A percentile compares a stretch with the other conserved stretches of the same genome.
Evolutionary conservation across 2,797 vertebrate species (phyloP).

Genomic region (Eulemur mongoz): DNA sequence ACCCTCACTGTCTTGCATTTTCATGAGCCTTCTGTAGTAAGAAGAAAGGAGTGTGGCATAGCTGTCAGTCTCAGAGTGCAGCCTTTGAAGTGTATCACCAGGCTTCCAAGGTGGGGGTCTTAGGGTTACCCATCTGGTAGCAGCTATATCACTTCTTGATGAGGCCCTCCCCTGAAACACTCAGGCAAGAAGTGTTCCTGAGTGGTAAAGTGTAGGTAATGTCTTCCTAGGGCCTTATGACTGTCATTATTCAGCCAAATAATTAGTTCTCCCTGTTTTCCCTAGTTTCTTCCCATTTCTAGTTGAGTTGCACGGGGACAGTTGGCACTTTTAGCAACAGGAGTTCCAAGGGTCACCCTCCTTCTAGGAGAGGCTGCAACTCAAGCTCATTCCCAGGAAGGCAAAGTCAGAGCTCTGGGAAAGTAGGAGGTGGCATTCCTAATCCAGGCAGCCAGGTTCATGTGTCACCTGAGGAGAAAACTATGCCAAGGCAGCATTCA

Average conservation of each 20-base stretch:
- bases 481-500: not conserved
- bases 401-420: not conserved
- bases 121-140: not conserved
- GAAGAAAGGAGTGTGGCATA: not conserved
- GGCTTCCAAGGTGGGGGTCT: not conserved
- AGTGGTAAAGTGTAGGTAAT: not conserved
- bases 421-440: not conserved
- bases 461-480: not conserved
- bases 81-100: not conserved
- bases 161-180: not conserved
- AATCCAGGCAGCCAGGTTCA: not conserved
- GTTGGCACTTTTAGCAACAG: not conserved
- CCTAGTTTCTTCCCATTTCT: not conserved
- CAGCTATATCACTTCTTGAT: not conserved
- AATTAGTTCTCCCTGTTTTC: not conserved
- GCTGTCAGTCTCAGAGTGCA: not conserved
- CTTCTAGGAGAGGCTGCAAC: not conserved
- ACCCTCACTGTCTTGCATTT: not conserved
- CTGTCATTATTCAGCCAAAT: not conserved
- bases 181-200: not conserved
- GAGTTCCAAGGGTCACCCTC: not conserved
- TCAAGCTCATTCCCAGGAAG: not conserved
- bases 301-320: not conserved
- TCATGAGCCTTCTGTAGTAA: not conserved
- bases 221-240: not conserved